These are phyloP conservation scores for Chlorodrepanis virens DNA, from an alignment of 2,113 vertebrate genomes.

Conservation along the genomic window DNA sequence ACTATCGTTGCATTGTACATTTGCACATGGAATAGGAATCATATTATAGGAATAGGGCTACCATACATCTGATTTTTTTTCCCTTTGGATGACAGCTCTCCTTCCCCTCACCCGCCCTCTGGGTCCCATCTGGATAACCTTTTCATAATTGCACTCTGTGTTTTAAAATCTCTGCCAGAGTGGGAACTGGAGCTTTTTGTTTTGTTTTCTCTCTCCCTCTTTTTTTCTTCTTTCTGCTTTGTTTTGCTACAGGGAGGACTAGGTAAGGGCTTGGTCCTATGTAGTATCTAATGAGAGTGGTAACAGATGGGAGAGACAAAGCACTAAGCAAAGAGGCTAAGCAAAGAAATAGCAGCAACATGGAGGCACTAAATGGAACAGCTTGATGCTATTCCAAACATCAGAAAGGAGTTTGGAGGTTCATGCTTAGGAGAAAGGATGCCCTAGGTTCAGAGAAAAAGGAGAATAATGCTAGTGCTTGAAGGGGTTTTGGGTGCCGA, in stretches of 20 bases:
- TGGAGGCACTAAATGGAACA: background rate
- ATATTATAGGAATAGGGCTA: background rate
- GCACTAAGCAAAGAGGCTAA: background rate
- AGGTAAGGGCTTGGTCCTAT: background rate
- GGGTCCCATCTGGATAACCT: conserved; percentile 46
- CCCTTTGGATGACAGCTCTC: conserved; percentile 37
- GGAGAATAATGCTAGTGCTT: background rate
- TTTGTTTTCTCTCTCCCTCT: background rate
- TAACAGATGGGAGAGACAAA: background rate
- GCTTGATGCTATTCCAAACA: background rate
- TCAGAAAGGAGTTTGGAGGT: background rate
- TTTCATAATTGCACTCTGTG: conserved; percentile 27
- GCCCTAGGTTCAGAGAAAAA: background rate
- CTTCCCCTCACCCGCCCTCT: background rate
- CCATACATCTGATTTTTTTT: conserved; percentile 35
- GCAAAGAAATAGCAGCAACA: background rate
- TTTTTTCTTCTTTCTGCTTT: background rate
- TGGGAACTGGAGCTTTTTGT: background rate
- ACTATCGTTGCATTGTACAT: conserved; percentile 41
- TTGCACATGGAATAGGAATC: conserved; percentile 8
- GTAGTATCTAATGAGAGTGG: background rate
- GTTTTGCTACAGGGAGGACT: background rate
- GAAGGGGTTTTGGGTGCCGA: background rate
- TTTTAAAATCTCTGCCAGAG: conserved; percentile 27
- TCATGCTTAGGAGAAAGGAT: background rate